These are phyloP conservation scores for Cynodonichthys magdalenae DNA, from an alignment of 2,797 vertebrate genomes.

Conservation along the genomic window DNA sequence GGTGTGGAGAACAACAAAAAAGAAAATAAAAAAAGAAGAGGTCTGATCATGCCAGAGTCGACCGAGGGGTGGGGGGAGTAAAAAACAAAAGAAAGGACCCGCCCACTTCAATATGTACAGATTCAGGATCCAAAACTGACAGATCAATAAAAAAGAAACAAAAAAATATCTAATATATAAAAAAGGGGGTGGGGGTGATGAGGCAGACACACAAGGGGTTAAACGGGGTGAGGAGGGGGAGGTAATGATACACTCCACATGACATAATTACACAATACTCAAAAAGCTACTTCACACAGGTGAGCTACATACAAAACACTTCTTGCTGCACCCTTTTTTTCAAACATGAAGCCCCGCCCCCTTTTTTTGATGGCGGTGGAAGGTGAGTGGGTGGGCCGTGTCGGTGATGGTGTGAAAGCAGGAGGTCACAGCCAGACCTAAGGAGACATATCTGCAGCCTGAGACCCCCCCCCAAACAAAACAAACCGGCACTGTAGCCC, in stretches of 20 bases:
- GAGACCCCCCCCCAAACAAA: conserved; percentile 59
- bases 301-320: conserved; percentile 44
- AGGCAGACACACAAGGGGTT: background rate
- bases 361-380: conserved; percentile 44
- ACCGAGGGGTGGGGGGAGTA: conserved; percentile 4
- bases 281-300: conserved; percentile 65
- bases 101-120: conserved; percentile 27
- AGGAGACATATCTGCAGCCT: conserved; percentile 88
- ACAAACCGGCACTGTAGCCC: no score
- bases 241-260: conserved; percentile 69
- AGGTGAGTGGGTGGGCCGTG: conserved; percentile 75
- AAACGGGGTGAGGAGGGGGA: conserved; percentile 25
- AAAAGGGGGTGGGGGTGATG: conserved; percentile 1
- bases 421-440: conserved; percentile 84
- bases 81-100: conserved; percentile 25
- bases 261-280: conserved; percentile 59
- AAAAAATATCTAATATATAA: conserved; percentile 5
- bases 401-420: conserved; percentile 77
- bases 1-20: conserved; percentile 12
- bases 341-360: conserved; percentile 6
- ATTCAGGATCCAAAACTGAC: conserved; percentile 41
- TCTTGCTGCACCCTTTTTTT: conserved; percentile 1
- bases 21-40: conserved; percentile 57
- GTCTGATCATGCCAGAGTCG: conserved; percentile 48
- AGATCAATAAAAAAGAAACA: conserved; percentile 9